Evolutionary conservation across 2,113 vertebrate species (phyloP).

Genomic region (Macquaria ambigua): DNA sequence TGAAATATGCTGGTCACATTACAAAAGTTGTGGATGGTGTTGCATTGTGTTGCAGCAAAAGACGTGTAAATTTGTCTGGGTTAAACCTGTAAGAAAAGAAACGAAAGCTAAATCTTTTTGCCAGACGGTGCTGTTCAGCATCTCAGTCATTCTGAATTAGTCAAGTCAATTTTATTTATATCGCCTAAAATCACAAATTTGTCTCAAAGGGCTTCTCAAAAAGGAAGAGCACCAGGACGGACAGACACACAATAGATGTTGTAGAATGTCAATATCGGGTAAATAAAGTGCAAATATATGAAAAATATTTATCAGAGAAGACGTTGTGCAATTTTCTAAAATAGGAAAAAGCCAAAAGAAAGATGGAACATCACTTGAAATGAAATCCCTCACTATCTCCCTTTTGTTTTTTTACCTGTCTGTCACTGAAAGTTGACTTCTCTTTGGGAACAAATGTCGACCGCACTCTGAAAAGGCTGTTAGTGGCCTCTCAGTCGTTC

Average conservation of each 20-base stretch:
- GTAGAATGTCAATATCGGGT: neutral
- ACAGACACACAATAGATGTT: too few species aligned
- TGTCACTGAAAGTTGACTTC: neutral
- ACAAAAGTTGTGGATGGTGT: neutral
- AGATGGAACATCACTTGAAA: neutral
- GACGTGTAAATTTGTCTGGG: too few species aligned
- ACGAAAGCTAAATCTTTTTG: neutral
- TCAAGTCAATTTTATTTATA: neutral
- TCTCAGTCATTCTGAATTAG: neutral
- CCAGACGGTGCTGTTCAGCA: neutral
- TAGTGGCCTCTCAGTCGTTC: neutral
- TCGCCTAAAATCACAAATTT: too few species aligned
- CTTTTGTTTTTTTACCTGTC: neutral
- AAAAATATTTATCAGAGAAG: neutral
- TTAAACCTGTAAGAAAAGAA: neutral
- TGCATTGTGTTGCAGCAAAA: too few species aligned
- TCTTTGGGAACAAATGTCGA: neutral
- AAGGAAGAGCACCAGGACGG: neutral
- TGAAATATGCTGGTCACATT: neutral
- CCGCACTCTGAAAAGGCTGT: slow-evolving; percentile 7
- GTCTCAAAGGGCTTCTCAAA: neutral
- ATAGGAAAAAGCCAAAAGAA: neutral
- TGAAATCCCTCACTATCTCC: neutral
- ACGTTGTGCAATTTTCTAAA: neutral
- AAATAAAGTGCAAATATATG: neutral